Evolutionary conservation across 2,888 invertebrate species (phyloP), one percentile per base, ranked within the genome.

Genomic region (Polyommatus iphigenia): DNA sequence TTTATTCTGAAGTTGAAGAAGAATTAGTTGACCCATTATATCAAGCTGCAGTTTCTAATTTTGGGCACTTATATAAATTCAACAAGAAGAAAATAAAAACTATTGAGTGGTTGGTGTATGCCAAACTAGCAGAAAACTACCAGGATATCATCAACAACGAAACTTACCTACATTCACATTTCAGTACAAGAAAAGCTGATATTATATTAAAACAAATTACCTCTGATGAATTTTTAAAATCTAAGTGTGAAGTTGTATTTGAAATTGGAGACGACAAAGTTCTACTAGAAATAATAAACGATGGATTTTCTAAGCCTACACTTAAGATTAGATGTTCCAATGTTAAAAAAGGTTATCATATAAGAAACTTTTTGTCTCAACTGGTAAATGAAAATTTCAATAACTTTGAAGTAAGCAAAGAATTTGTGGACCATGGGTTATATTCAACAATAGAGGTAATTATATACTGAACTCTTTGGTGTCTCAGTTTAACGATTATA

Each of bases 361-460:
- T 93, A 1, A 86, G 90, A 46, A 89, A 89, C 79, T 91, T 90
- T 78, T 87, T 91, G 54, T 85, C 89, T 0, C 84, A 85, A 77
- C 79, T 92, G 50, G 80, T 90, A 24, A 86, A 89, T 80, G 82
- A 83, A 71, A 82, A 86, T 57, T 85, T 84, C 80, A 76, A 79
- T 57, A 78, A 80, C 7, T 81, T 79, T 72, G 78, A 78, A 54
- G 79, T 83, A 2, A 83, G 81, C 4, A 84, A 82, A 18, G 85
- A 87, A 77, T 88, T 85, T 80, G 84, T 90, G 18, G 85, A 84
- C 78, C 83, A 85, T 73, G 83, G 84, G 2, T 85, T 87, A 77
- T 90, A 92, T 78, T 84, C 87, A 29, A 84, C 84, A 78, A 82
- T 88, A 80, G 90, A 92, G 86, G 93, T 91, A 82, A 83, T 18